These are phyloP conservation scores for Mythimna vitellina DNA, from an alignment of 2,888 invertebrate species.

Conservation along the genomic window DNA sequence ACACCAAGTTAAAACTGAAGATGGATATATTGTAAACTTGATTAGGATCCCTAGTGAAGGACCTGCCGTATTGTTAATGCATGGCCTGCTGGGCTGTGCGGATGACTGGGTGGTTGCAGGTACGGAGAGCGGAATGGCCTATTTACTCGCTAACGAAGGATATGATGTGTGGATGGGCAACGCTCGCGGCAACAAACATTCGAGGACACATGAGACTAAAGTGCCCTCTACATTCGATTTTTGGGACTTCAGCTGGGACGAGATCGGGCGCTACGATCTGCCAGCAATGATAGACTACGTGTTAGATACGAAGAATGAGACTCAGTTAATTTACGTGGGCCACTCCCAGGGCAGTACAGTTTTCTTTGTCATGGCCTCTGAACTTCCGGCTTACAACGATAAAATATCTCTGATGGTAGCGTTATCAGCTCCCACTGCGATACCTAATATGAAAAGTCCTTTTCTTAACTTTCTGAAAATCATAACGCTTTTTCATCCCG, in stretches of 20 bases:
- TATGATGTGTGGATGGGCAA: conserved; percentile 95
- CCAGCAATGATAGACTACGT: conserved; percentile 94
- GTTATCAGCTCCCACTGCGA: conserved; percentile 68
- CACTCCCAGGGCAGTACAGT: conserved; percentile 93
- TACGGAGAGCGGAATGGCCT: conserved; percentile 85
- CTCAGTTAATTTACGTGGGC: conserved; percentile 93
- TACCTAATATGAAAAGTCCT: conserved; percentile 64
- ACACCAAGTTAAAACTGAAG: conserved; percentile 91
- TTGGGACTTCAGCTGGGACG: conserved; percentile 94
- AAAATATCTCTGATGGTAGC: conserved; percentile 88
- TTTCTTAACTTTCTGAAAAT: conserved; percentile 50
- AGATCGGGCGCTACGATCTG: conserved; percentile 94
- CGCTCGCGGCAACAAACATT: conserved; percentile 92
- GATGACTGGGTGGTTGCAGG: conserved; percentile 93
- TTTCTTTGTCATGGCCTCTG: conserved; percentile 91
- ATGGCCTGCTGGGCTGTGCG: conserved; percentile 93
- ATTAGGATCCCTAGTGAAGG: conserved; percentile 92
- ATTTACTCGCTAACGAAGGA: conserved; percentile 90
- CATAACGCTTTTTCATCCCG: conserved; percentile 40
- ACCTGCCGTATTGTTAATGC: conserved; percentile 92
- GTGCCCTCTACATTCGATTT: conserved; percentile 78
- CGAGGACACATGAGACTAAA: conserved; percentile 86
- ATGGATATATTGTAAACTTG: conserved; percentile 93
- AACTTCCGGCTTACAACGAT: conserved; percentile 90
- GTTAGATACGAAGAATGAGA: conserved; percentile 86